phyloP scores from a whole-genome alignment of 2,113 vertebrate species.

The Rousettus leschenaultii region DNA sequence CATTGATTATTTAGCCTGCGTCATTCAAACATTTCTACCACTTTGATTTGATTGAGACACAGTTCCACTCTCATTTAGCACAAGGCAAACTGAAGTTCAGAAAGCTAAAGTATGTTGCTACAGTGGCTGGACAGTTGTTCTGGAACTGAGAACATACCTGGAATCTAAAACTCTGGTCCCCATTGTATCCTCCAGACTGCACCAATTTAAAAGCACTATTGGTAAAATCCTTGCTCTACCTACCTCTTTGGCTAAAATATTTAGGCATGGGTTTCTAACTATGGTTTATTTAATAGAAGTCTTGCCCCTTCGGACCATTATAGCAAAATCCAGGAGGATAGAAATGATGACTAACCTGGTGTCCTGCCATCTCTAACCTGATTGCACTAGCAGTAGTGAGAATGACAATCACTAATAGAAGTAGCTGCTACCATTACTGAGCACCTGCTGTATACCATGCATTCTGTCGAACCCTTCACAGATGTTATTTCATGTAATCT shows the following conservation, averaged over 20 bases:
- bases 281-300: background rate
- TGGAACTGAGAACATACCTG: background rate
- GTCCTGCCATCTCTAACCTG: background rate
- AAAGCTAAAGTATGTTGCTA: background rate
- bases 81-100: background rate
- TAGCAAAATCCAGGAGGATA: background rate
- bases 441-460: background rate
- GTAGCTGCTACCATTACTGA: background rate
- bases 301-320: background rate
- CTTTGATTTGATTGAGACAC: background rate
- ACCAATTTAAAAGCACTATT: background rate
- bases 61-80: conserved; percentile 25
- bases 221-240: background rate
- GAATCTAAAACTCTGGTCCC: background rate
- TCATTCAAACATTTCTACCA: background rate
- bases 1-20: background rate
- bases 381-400: background rate
- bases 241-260: background rate
- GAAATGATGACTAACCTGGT: background rate
- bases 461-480: background rate
- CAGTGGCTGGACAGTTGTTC: background rate
- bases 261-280: background rate
- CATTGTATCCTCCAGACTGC: background rate
- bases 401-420: background rate
- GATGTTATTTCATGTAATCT: background rate